A percentile compares a stretch with the other conserved stretches of the same genome.
Evolutionary conservation across 2,888 invertebrate genomes (phyloP).

Genomic region (Lymantria monacha): DNA sequence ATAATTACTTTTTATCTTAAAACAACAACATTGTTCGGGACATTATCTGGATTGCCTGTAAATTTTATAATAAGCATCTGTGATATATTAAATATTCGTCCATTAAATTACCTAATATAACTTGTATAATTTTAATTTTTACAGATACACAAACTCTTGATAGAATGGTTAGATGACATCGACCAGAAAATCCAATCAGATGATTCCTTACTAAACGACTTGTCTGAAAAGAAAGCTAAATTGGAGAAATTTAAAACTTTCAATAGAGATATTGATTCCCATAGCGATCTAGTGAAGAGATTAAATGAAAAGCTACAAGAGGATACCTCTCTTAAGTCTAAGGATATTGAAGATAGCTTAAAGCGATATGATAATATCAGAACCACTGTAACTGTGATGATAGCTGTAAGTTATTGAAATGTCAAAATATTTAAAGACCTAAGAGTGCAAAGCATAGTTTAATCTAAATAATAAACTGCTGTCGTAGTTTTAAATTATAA

Average conservation of each 20-base stretch:
- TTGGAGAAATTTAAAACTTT: slow-evolving; percentile 93
- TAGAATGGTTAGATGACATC: slow-evolving; percentile 94
- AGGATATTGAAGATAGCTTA: slow-evolving; percentile 87
- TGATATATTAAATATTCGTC: no score
- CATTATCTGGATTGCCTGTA: no score
- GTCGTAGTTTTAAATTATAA: no score
- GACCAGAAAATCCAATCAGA: slow-evolving; percentile 91
- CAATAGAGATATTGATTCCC: slow-evolving; percentile 90
- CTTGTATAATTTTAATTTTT: background rate
- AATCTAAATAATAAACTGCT: background rate
- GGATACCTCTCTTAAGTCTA: slow-evolving; percentile 85
- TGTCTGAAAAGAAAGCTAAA: slow-evolving; percentile 94
- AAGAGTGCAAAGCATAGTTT: background rate
- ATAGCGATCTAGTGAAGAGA: slow-evolving; percentile 89
- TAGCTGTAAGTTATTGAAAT: slow-evolving; percentile 74
- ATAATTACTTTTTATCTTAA: no score
- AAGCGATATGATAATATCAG: slow-evolving; percentile 87
- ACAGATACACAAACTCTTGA: slow-evolving; percentile 87
- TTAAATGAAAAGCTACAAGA: slow-evolving; percentile 88
- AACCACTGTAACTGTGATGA: slow-evolving; percentile 84
- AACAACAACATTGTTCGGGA: no score
- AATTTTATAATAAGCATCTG: no score
- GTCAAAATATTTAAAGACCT: background rate
- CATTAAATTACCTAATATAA: no score
- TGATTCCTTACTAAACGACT: slow-evolving; percentile 88